Evolutionary conservation across 2,888 invertebrate species (phyloP), one percentile per base, ranked within the genome.

Genomic region (Drepana falcataria): DNA sequence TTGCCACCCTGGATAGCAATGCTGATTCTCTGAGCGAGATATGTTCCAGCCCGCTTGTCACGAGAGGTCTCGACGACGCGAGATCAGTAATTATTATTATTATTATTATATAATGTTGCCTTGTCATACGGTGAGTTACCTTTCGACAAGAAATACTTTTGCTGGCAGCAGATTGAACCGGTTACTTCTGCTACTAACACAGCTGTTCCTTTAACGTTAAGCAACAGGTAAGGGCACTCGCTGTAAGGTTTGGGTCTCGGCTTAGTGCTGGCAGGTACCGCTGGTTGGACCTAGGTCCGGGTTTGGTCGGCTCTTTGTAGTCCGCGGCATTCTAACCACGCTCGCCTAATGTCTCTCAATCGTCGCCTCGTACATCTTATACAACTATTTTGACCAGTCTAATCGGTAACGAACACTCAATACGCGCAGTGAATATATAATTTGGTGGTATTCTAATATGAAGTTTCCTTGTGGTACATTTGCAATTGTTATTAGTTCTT

Each of bases 401-500:
- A 81, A 85, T 82, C 82, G 77, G 75, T 76, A 77, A 75, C 77
- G 73, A 77, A 75, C 63, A 61, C 51, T 54, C 3, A 7, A 59
- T 52, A 77, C 82, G 79, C 65, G 56, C 5, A 3, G 35, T 48
- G 87, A 82, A 82, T 88, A 60, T 57, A 49, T 66, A 79, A 82
- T 77, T 68, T 54, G 52, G 61, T 59, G 58, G 62, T 60, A 59
- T 68, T 65, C 67, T 63, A 61, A 66, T 64, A 66, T 56, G 48
- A 55, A 33, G 65, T 59, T 73, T 72, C 69, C 71, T 70, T 60
- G 64, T 64, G 54, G 55, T 35, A 9, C 59, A 77, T 85, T 85
- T 74, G 83, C 83, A 85, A 82, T 83, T 79, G 63, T 77, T 79
- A 84, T 80, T 63, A 84, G 79, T 86, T 86, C 85, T 82, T 53